Conservation (phyloP, 2,888 invertebrate genomes). For the Hydraecia micacea region DNA sequence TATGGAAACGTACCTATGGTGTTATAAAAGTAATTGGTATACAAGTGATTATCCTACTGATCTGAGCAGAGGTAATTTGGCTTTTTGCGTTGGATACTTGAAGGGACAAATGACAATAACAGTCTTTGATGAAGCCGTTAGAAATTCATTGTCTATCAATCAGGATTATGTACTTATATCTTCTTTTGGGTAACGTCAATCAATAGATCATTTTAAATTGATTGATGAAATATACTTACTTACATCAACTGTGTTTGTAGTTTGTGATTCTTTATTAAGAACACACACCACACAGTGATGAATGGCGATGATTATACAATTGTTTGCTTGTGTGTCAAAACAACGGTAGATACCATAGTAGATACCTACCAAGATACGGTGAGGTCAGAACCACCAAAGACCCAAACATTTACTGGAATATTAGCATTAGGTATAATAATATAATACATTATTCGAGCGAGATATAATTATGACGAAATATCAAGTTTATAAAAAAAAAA, state of each 20-base stretch:
- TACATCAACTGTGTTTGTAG: background rate
- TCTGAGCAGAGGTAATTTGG: background rate
- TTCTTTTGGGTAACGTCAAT: slow-evolving; percentile 11
- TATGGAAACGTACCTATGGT: slow-evolving; percentile 21
- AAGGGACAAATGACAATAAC: background rate
- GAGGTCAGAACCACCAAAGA: background rate
- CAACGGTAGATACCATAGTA: background rate
- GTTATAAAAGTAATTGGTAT: slow-evolving; percentile 27
- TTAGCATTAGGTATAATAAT: background rate
- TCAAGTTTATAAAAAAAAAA: background rate
- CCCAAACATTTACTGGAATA: background rate
- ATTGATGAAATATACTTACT: slow-evolving; percentile 2
- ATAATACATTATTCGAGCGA: background rate
- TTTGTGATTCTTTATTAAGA: background rate
- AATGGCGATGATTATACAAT: background rate
- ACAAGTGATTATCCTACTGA: slow-evolving; percentile 14
- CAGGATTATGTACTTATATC: background rate
- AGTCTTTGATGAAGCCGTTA: background rate
- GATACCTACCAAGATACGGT: background rate
- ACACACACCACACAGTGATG: background rate
- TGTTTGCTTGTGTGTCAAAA: background rate
- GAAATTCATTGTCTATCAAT: background rate
- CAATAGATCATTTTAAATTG: slow-evolving; percentile 25
- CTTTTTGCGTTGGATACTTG: background rate
- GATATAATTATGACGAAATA: background rate